phyloP scores from a whole-genome alignment of 2,113 vertebrate genomes.

The Mirounga angustirostris region DNA sequence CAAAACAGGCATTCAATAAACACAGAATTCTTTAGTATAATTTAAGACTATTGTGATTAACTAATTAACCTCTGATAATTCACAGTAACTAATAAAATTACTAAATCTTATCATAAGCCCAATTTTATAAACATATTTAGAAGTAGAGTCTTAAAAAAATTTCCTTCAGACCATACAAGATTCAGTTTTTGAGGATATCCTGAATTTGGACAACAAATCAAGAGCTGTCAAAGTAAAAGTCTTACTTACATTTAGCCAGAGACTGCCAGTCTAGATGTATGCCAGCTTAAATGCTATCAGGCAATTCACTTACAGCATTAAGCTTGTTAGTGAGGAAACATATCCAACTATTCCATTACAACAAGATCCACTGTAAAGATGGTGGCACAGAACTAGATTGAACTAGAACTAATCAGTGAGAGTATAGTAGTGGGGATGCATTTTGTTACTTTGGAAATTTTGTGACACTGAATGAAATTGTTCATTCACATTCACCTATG shows the following conservation, averaged over 20 bases:
- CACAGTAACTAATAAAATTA: neutral
- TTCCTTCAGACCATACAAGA: neutral
- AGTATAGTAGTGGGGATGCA: neutral
- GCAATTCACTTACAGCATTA: neutral
- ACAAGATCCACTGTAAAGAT: neutral
- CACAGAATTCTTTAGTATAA: neutral
- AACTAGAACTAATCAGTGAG: slow-evolving; percentile 6
- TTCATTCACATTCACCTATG: neutral
- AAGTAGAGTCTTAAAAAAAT: neutral
- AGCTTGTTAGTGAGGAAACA: neutral
- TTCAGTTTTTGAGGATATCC: neutral
- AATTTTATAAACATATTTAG: slow-evolving; percentile 11
- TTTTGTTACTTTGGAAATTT: neutral
- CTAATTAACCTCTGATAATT: neutral
- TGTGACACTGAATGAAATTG: neutral
- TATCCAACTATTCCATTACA: neutral
- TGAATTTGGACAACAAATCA: slow-evolving; percentile 21
- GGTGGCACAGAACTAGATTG: neutral
- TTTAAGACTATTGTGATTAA: neutral
- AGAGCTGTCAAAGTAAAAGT: neutral
- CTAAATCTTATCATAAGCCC: neutral
- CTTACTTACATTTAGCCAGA: neutral
- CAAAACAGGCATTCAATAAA: neutral
- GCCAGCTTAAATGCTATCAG: neutral
- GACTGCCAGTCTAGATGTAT: neutral